These are phyloP conservation scores for Temnothorax unifasciatus DNA, from an alignment of 2,888 invertebrate genomes.

Conservation along the genomic window DNA sequence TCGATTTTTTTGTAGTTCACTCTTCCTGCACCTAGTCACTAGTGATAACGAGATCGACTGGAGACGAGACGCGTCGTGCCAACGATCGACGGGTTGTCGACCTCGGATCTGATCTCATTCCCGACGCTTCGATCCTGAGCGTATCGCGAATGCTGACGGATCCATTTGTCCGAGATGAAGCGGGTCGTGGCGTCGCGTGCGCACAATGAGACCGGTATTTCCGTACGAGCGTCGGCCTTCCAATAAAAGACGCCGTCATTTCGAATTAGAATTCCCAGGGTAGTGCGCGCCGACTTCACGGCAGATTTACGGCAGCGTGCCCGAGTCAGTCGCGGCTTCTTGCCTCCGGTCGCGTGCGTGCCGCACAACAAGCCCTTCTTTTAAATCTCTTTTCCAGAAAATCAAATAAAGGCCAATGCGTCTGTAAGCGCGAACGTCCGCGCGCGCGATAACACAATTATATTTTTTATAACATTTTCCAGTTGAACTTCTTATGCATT, in stretches of 20 bases:
- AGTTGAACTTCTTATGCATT: neutral
- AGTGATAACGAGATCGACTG: neutral
- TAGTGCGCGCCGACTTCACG: constrained; percentile 43
- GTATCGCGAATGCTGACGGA: constrained; percentile 43
- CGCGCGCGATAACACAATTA: neutral
- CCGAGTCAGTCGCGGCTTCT: constrained; percentile 48
- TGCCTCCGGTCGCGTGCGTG: neutral
- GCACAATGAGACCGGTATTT: constrained; percentile 65
- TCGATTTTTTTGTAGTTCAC: neutral
- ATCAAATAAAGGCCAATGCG: neutral
- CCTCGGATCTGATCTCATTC: constrained; percentile 42
- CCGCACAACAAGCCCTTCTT: neutral
- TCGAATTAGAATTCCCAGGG: constrained; percentile 70
- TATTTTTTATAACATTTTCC: neutral
- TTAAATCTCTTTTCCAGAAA: neutral
- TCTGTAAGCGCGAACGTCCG: too few relatives aligned
- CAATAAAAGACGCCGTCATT: constrained; percentile 59
- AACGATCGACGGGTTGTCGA: constrained; percentile 29
- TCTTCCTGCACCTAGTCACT: neutral
- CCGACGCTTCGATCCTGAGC: constrained; percentile 17
- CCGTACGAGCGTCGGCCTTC: constrained; percentile 53
- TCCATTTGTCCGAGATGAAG: constrained; percentile 66
- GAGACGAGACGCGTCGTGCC: constrained; percentile 4
- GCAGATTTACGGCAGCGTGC: constrained; percentile 59
- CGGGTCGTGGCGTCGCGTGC: constrained; percentile 44